Conservation (phyloP, 1,140 invertebrate species). For the Bombus vancouverensis region DNA sequence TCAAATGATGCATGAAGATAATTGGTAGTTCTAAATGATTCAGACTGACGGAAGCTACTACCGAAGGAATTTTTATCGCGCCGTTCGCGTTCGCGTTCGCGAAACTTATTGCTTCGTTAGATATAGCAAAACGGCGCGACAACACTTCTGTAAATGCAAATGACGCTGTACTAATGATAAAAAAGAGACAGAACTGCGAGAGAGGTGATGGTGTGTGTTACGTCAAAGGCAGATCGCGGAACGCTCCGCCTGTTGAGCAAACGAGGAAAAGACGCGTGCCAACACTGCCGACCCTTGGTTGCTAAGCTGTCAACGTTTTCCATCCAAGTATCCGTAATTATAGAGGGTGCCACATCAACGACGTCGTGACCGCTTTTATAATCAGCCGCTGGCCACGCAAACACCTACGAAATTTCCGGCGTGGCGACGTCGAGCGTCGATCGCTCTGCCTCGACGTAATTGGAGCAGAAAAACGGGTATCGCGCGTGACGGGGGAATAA, state of each 20-base stretch:
- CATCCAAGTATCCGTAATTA: conserved; percentile 76
- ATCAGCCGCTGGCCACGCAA: conserved; percentile 51
- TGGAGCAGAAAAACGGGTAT: not conserved
- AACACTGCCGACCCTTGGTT: not conserved
- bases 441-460: not conserved
- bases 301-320: conserved; percentile 61
- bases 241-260: conserved; percentile 69
- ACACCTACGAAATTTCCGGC: conserved; percentile 37
- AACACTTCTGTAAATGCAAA: not conserved
- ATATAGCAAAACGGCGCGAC: not conserved
- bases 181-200: not conserved
- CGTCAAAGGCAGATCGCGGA: conserved; percentile 46
- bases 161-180: not conserved
- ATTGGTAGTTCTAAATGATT: not conserved
- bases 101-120: not conserved
- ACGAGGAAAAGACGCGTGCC: conserved; percentile 26
- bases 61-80: not conserved
- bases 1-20: not conserved
- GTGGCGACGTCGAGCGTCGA: conserved; percentile 5
- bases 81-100: not conserved
- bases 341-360: conserved; percentile 34
- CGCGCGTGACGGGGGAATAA: not conserved
- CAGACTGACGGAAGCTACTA: not conserved
- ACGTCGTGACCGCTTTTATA: conserved; percentile 60
- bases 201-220: conserved; percentile 12